Base-by-base conservation (phyloP, 1,140 invertebrate species). In the Dendrolimus kikuchii region DNA sequence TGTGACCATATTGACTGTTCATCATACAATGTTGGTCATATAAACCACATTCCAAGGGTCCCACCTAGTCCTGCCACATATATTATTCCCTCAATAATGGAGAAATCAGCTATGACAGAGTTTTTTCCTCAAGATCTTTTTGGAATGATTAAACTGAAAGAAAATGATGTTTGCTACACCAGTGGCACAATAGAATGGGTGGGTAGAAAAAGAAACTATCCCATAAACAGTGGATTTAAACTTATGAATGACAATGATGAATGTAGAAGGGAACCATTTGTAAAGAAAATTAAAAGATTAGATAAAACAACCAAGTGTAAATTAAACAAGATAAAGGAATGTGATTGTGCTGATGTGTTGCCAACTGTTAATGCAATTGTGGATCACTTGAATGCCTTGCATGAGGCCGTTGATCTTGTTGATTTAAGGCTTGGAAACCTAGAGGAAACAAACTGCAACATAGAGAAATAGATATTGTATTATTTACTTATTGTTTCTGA, bases 291-390 rank as follows among this genome's bases (percentile, higher is more conserved):
- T n/a, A 81, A 66, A 48, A 71, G 49, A 48, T 39, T 69, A 1
- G 66, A 81, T 61, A 60, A 50, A 5, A 69, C 66, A 52, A 61
- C 60, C 43, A 60, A 51, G 38, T 47, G 37, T 66, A 58, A 54
- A 9, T 37, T 40, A 9, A 59, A 59, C 42, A 68, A 60, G 51
- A 52, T 68, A 44, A 76, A 71, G 38, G 74, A 77, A 48, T 86
- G 82, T 76, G 75, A 81, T 48, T 86, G 83, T 77, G 74, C 75
- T 53, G 75, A 86, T 78, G 73, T 85, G 10, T 55, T 86, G n/a
- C 82, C 84, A 42, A 84, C 82, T 62, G 76, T 87, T 3, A 84
- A 85, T 78, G 81, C 82, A 50, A 85, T 88, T 68, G 77, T 85
- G 51, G 81, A 84, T 61, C 85, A 88, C 63, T 67, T 88, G 41